A percentile compares a stretch with the other conserved stretches of the same genome.
These are phyloP conservation scores for Agelaius tricolor DNA, from an alignment of 2,113 vertebrate species.

Conservation along the genomic window DNA sequence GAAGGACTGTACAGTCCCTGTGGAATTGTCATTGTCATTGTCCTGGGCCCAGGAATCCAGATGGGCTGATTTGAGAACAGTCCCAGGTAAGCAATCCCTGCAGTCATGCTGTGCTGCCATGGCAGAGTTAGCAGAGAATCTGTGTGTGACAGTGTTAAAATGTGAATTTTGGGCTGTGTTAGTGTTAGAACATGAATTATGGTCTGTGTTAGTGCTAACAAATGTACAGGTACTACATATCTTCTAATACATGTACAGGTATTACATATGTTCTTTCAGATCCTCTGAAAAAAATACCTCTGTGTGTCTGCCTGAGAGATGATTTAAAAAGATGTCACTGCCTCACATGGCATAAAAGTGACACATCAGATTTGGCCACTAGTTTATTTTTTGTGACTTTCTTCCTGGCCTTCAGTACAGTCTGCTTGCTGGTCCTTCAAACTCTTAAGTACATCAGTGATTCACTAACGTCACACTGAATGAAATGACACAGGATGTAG, in stretches of 20 bases:
- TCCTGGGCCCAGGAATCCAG: neutral
- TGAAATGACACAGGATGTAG: neutral
- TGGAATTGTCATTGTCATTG: neutral
- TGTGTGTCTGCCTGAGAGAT: neutral
- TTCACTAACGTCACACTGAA: neutral
- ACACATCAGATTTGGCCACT: neutral
- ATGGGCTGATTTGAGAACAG: neutral
- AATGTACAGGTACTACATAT: accelerated
- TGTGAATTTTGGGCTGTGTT: neutral
- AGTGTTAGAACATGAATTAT: neutral
- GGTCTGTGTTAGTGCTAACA: neutral
- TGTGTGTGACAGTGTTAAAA: neutral
- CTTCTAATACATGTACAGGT: neutral
- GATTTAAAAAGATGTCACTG: neutral
- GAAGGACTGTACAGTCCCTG: neutral
- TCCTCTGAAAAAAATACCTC: neutral
- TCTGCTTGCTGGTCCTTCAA: neutral
- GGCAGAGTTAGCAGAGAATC: neutral
- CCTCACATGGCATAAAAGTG: neutral
- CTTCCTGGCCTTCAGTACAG: neutral
- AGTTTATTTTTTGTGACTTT: neutral
- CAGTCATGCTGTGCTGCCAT: neutral
- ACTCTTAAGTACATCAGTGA: neutral
- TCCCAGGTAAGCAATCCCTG: neutral
- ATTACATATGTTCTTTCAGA: neutral